A percentile compares a stretch with the other conserved stretches of the same genome.
Evolutionary conservation across 2,113 vertebrate species (phyloP).

Genomic region (Gymnogyps californianus): DNA sequence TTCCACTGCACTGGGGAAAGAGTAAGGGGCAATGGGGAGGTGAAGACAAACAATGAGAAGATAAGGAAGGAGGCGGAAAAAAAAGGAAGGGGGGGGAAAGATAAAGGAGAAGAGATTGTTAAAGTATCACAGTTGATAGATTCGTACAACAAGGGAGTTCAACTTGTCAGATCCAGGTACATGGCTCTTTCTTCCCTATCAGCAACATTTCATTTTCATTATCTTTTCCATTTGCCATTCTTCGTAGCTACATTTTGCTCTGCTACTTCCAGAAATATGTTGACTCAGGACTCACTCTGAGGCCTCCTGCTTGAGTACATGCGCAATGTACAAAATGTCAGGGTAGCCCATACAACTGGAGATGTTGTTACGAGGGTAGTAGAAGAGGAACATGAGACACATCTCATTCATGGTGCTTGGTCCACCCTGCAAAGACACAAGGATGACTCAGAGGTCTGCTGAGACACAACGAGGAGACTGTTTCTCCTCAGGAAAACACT

Average conservation of each 20-base stretch:
- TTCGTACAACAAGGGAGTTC: neutral
- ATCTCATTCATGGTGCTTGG: constrained; percentile 78
- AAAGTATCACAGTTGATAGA: neutral
- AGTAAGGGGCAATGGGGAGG: neutral
- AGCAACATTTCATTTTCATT: neutral
- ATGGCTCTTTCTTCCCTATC: neutral
- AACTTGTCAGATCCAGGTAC: neutral
- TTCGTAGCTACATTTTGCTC: neutral
- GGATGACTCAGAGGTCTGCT: neutral
- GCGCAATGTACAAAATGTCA: neutral
- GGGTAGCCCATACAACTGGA: constrained; percentile 71
- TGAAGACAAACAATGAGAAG: neutral
- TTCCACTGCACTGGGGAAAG: constrained; percentile 44
- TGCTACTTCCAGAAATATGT: neutral
- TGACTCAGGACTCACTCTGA: constrained; percentile 53
- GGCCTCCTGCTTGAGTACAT: constrained; percentile 33
- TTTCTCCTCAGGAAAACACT: neutral
- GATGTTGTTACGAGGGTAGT: constrained; percentile 77
- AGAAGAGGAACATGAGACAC: constrained; percentile 82
- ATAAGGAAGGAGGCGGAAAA: neutral
- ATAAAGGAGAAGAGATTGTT: neutral
- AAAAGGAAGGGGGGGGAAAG: neutral
- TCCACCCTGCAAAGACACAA: constrained; percentile 71
- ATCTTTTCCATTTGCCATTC: neutral
- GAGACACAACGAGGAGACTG: neutral